Percentiles rank a stretch among this genome's conserved stretches.
Conservation (phyloP, 2,113 vertebrate genomes). For the Mesocricetus auratus region DNA sequence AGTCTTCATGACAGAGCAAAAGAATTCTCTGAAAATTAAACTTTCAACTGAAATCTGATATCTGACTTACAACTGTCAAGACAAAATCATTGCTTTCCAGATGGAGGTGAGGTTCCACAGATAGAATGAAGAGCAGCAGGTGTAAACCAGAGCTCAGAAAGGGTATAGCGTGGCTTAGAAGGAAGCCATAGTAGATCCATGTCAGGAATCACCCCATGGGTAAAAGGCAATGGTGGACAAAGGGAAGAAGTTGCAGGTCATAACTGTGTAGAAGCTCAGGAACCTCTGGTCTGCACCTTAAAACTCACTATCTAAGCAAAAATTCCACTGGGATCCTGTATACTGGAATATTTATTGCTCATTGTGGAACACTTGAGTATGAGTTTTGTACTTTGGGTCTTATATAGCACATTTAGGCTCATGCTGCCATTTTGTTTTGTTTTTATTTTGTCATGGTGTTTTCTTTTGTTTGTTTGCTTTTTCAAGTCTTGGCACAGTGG, state of each 20-base stretch:
- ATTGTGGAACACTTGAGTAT: neutral
- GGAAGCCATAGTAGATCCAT: neutral
- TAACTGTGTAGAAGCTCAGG: neutral
- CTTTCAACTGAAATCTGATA: neutral
- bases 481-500: neutral
- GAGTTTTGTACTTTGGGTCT: neutral
- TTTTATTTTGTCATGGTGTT: neutral
- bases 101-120: neutral
- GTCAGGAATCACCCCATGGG: neutral
- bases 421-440: neutral
- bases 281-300: neutral
- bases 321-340: neutral
- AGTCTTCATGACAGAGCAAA: neutral
- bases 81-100: neutral
- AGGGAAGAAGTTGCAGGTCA: neutral
- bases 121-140: neutral
- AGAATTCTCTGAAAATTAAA: neutral
- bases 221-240: neutral
- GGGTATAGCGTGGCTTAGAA: neutral
- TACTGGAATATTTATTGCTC: neutral
- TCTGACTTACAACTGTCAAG: neutral
- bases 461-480: neutral
- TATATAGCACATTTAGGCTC: neutral
- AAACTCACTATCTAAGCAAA: neutral
- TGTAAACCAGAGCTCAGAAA: neutral